Evolutionary conservation across 2,888 invertebrate genomes (phyloP).

Genomic region (Sinotaia quadrata): DNA sequence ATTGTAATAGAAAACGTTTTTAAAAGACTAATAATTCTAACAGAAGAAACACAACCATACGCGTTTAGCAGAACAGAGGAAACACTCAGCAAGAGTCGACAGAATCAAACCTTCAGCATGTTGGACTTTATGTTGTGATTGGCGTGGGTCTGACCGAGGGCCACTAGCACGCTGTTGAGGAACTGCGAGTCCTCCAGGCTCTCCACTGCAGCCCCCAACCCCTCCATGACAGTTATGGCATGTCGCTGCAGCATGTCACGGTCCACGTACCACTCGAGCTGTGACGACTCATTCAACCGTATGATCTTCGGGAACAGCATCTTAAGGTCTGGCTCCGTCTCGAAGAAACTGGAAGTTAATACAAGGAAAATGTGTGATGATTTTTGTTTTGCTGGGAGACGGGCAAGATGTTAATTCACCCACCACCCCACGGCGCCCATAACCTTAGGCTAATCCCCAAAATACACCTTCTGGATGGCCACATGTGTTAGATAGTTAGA

Average conservation of each 20-base stretch:
- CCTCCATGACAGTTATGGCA: slow-evolving; percentile 66
- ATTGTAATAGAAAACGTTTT: no score
- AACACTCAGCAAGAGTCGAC: no score
- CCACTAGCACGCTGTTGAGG: slow-evolving; percentile 62
- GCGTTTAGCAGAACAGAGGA: no score
- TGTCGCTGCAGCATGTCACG: slow-evolving; percentile 63
- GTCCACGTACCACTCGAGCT: slow-evolving; percentile 63
- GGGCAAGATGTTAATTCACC: no score
- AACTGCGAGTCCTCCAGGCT: slow-evolving; percentile 65
- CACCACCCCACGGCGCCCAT: no score
- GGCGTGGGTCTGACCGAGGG: slow-evolving; percentile 66
- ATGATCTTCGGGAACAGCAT: slow-evolving; percentile 63
- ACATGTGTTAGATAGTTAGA: no score
- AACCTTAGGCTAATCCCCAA: background rate
- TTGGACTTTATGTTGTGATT: slow-evolving; percentile 60
- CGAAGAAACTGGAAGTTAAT: slow-evolving; percentile 66
- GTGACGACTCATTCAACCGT: slow-evolving; percentile 58
- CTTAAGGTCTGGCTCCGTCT: slow-evolving; percentile 63
- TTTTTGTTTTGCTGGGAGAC: no score
- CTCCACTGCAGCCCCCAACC: slow-evolving; percentile 68
- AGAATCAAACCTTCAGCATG: slow-evolving; percentile 57
- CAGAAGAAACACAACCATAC: no score
- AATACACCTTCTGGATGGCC: background rate
- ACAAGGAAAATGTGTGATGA: no score
- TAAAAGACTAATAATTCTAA: no score